Evolutionary conservation across 2,888 invertebrate species (phyloP).

Genomic region (Leucophenga maculata): DNA sequence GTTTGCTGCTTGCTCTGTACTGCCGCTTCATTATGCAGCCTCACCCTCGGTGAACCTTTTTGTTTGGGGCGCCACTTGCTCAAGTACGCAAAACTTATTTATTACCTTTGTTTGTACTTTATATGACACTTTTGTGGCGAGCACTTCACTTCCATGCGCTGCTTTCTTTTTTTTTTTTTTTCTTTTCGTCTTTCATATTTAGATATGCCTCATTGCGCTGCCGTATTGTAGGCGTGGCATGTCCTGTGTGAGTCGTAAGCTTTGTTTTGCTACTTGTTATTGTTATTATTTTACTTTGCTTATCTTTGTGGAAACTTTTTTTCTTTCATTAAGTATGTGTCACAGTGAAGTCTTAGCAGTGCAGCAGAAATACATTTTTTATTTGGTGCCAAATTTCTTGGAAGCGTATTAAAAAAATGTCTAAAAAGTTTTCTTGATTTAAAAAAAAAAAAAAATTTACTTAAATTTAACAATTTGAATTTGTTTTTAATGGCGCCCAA

Average conservation of each 20-base stretch:
- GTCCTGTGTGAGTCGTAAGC: neutral
- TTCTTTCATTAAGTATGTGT: conserved; percentile 8
- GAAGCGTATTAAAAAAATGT: conserved; percentile 34
- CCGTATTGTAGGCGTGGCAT: neutral
- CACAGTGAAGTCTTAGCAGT: neutral
- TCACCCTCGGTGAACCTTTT: neutral
- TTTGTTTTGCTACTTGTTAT: conserved; percentile 11
- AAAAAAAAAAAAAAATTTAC: neutral
- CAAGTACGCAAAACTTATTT: conserved; percentile 51
- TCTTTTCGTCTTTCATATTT: conserved; percentile 19
- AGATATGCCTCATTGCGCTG: neutral
- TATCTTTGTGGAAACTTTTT: neutral
- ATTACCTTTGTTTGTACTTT: conserved; percentile 64
- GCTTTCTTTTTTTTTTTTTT: conserved; percentile 44
- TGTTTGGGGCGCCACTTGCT: conserved; percentile 1
- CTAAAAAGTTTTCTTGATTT: conserved; percentile 25
- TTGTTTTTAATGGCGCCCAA: too few relatives aligned
- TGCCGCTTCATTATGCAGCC: neutral
- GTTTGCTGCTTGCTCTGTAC: neutral
- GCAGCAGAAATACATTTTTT: neutral
- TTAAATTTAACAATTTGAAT: neutral
- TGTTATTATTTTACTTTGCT: neutral
- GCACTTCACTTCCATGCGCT: conserved; percentile 56
- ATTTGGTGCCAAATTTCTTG: neutral
- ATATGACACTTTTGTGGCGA: conserved; percentile 51